Evolutionary conservation across 2,797 vertebrate species (phyloP).

Genomic region (Octomys mimax): DNA sequence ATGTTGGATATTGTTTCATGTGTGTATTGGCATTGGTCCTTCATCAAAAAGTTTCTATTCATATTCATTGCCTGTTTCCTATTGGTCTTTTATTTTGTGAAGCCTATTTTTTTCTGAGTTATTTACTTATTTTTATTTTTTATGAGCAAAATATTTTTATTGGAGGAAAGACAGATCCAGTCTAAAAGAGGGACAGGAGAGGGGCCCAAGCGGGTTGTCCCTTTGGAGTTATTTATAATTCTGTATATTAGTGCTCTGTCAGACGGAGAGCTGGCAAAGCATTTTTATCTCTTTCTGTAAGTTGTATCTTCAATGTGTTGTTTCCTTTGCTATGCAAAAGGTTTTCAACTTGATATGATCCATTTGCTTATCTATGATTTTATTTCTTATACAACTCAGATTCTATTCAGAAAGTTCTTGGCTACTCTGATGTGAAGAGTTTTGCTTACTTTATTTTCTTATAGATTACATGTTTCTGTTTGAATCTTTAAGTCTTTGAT

Average conservation of each 20-base stretch:
- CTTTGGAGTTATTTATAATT: neutral
- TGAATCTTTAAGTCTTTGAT: neutral
- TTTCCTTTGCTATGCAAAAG: neutral
- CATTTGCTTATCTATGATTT: neutral
- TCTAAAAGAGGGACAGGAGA: too few relatives aligned
- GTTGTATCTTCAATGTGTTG: neutral
- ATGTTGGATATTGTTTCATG: neutral
- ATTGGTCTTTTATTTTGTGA: neutral
- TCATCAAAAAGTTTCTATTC: neutral
- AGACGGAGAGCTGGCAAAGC: neutral
- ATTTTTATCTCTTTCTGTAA: neutral
- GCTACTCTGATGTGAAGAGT: neutral
- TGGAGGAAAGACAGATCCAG: too few relatives aligned
- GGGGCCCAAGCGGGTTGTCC: too few relatives aligned
- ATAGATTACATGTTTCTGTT: neutral
- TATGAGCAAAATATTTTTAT: too few relatives aligned
- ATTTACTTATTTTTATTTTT: neutral
- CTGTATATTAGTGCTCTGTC: neutral
- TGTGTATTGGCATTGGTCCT: neutral
- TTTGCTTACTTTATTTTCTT: neutral
- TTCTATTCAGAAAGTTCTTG: neutral
- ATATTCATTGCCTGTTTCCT: neutral
- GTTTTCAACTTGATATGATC: neutral
- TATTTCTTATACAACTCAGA: neutral
- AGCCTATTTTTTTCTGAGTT: neutral